These are phyloP conservation scores for Micropterix aruncella DNA, from an alignment of 2,888 invertebrate genomes.

Conservation along the genomic window DNA sequence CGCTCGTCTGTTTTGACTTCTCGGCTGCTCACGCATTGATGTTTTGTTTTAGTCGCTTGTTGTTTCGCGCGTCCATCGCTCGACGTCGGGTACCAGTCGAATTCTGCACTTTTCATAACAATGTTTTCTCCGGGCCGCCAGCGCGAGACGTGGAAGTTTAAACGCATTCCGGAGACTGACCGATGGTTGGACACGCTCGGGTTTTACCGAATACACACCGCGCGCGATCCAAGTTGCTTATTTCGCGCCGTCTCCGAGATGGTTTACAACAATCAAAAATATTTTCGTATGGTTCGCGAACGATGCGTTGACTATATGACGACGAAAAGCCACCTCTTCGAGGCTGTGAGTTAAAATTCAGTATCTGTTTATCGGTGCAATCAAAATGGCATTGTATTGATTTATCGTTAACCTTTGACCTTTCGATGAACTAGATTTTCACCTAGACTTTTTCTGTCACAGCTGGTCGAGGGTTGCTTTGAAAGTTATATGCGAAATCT, in stretches of 20 bases:
- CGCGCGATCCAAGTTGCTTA: constrained; percentile 77
- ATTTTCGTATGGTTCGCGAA: constrained; percentile 58
- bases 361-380: too few species aligned
- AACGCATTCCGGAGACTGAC: constrained; percentile 42
- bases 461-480: constrained; percentile 47
- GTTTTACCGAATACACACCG: constrained; percentile 75
- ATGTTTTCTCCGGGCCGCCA: constrained; percentile 32
- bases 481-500: constrained; percentile 56
- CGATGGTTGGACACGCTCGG: constrained; percentile 69
- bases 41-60: background rate
- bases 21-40: background rate
- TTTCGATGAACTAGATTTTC: background rate
- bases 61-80: background rate
- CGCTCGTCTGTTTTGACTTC: background rate
- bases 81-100: background rate
- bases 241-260: constrained; percentile 85
- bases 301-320: constrained; percentile 63
- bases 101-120: constrained; percentile 19
- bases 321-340: constrained; percentile 45
- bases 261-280: constrained; percentile 51
- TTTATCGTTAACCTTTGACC: too few species aligned
- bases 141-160: constrained; percentile 35
- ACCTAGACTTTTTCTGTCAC: constrained; percentile 18
- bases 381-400: too few species aligned
- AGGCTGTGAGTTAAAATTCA: constrained; percentile 42